Evolutionary conservation across 2,888 invertebrate genomes (phyloP).

Genomic region (Hydraecia micacea): DNA sequence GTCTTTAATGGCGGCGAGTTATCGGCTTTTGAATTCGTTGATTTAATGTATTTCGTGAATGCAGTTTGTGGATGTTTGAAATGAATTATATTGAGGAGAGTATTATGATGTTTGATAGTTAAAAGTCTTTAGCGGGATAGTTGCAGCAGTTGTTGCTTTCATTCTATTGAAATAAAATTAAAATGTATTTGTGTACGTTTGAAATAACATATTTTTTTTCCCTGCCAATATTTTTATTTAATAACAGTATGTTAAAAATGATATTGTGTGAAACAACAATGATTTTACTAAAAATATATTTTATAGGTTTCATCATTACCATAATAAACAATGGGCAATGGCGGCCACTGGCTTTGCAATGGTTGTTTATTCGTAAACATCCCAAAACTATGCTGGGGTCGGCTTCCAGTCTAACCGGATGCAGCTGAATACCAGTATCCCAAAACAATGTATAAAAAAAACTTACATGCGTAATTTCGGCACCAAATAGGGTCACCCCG

Average conservation of each 20-base stretch:
- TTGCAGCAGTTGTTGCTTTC: neutral
- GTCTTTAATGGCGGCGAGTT: constrained; percentile 44
- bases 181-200: neutral
- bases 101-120: neutral
- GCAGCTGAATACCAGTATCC: too few species aligned
- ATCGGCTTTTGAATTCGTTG: constrained; percentile 21
- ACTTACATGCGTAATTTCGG: constrained; percentile 30
- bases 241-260: neutral
- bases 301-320: neutral
- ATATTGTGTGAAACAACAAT: neutral
- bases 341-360: too few species aligned
- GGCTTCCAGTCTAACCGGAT: too few species aligned
- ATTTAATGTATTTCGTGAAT: constrained; percentile 22
- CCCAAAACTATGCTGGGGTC: constrained; percentile 1
- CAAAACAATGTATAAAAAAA: constrained; percentile 29
- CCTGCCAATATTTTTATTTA: too few species aligned
- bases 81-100: neutral
- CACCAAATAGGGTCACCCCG: constrained; percentile 44
- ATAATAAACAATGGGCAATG: constrained; percentile 22
- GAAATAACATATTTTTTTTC: too few species aligned
- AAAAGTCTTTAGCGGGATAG: neutral
- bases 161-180: neutral
- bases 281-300: neutral
- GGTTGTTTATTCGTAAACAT: constrained; percentile 46
- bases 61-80: neutral